Base-by-base conservation (phyloP, 2,797 vertebrate species). In the Cygnus olor region DNA sequence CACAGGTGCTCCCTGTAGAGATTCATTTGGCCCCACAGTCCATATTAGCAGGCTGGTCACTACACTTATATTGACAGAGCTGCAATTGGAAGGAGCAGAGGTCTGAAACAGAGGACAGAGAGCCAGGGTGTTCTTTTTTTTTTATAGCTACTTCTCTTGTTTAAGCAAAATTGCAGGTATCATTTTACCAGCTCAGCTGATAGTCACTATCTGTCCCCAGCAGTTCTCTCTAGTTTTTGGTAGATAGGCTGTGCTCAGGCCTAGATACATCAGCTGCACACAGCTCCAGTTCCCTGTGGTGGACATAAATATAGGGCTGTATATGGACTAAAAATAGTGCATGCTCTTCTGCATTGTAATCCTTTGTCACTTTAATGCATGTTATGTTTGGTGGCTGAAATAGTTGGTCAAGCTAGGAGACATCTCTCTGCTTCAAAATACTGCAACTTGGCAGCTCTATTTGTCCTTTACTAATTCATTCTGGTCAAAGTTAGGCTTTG, bases 131-230 rank as follows among this genome's bases (percentile, higher is more conserved):
- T 53, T 53, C 8, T 36, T 27, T 8, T 53, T 28, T 53, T 92
- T 68, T 89, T 93, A 68, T 28, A 64, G 49, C 49, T 84, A 68
- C 32, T 86, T 12, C 38, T 77, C 44, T 53, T 60, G 19, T 27
- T 88, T 28, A 70, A 90, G 63, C 24, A 63, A 44, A 89, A 38
- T 57, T 76, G 34, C 17, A 63, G 85, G 45, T 88, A 60, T 56
- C 42, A 51, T 76, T 92, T 91, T 64, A 38, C 32, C 28, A 69
- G 85, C 80, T 94, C 77, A 49, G 80, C 80, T 95, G 92, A 90
- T 70, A 76, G 80, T 64, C 32, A 20, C 63, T 93, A 56, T 87
- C 80, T 91, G 73, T 93, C 32, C 83, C 34, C 13, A 34, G 66
- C 56, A 85, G 71, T 9, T 80, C 77, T 51, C 42, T 56, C 22